Conservation (phyloP, 2,113 vertebrate genomes). For the Hippocampus barbouri region DNA sequence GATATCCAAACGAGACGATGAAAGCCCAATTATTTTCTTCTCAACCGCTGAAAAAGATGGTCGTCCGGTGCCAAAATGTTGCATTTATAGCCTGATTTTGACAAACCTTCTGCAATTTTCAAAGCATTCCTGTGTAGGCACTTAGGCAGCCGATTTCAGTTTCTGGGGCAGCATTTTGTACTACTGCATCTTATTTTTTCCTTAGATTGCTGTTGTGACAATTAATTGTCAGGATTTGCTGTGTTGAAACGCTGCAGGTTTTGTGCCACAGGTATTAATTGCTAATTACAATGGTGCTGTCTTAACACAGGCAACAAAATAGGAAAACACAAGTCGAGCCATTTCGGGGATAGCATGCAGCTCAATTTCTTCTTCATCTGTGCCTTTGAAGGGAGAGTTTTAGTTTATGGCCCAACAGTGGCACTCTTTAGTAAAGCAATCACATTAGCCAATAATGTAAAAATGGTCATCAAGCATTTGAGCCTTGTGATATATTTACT, state of each 20-base stretch:
- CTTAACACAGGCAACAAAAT: not conserved
- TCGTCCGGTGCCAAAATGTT: too few relatives aligned
- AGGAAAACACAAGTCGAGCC: not conserved
- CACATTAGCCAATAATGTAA: not conserved
- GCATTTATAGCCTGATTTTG: not conserved
- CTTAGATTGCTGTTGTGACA: not conserved
- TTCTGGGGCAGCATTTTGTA: not conserved
- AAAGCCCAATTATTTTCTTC: not conserved
- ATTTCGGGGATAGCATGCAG: not conserved
- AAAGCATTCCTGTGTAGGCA: not conserved
- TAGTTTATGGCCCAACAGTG: not conserved
- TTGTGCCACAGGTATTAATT: not conserved
- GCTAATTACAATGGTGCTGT: not conserved
- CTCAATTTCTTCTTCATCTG: not conserved
- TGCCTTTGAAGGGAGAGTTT: not conserved
- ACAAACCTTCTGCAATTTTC: not conserved
- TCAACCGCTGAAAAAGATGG: too few relatives aligned
- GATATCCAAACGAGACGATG: not conserved
- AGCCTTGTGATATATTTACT: too few relatives aligned
- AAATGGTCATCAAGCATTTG: not conserved
- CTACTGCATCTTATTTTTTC: not conserved
- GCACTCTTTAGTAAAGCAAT: not conserved
- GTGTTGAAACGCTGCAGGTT: not conserved
- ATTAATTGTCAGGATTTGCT: not conserved
- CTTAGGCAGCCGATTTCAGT: too few relatives aligned